Evolutionary conservation across 2,888 invertebrate genomes (phyloP).

Genomic region (Leucophenga montana): DNA sequence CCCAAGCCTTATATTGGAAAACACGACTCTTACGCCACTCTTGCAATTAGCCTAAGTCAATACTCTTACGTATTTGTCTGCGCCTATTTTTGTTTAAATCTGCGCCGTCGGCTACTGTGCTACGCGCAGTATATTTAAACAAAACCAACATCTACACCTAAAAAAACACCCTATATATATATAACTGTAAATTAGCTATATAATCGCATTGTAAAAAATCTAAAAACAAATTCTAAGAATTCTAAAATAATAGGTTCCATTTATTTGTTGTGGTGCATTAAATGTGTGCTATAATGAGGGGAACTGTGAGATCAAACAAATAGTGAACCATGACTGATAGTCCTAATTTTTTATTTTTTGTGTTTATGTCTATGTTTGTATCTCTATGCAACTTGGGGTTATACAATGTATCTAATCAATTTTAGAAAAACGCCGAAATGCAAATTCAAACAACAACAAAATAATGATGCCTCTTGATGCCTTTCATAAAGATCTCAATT

Average conservation of each 20-base stretch:
- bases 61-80: no score
- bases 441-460: conserved; percentile 40
- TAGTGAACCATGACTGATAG: conserved; percentile 57
- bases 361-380: background rate
- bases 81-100: no score
- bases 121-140: no score
- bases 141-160: no score
- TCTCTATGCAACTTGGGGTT: conserved; percentile 25
- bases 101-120: no score
- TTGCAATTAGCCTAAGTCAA: no score
- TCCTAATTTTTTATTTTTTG: conserved; percentile 14
- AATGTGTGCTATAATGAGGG: background rate
- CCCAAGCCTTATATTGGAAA: no score
- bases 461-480: no score
- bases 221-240: conserved; percentile 21
- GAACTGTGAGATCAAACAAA: conserved; percentile 48
- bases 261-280: conserved; percentile 20
- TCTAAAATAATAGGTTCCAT: conserved; percentile 28
- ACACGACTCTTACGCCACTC: no score
- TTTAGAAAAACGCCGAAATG: conserved; percentile 49
- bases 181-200: conserved; percentile 2
- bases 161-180: no score
- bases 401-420: conserved; percentile 43
- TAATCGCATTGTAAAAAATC: conserved; percentile 1
- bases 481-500: no score